Evolutionary conservation across 2,888 invertebrate species (phyloP).

Genomic region (Leptopilina myrica): DNA sequence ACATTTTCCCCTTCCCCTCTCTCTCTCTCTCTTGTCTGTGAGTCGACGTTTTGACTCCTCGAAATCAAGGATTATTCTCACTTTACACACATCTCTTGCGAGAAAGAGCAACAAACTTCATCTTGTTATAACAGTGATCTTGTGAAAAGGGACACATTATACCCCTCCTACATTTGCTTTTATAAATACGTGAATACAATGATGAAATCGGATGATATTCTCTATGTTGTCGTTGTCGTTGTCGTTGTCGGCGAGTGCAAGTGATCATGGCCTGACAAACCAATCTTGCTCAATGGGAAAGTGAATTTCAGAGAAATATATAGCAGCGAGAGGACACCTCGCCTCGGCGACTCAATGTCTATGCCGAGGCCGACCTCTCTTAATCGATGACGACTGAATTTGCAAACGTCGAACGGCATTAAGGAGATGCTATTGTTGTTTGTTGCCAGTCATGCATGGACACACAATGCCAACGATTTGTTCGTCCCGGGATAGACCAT

Average conservation of each 20-base stretch:
- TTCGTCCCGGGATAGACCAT: slow-evolving; percentile 5
- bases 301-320: slow-evolving; percentile 8
- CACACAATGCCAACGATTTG: slow-evolving; percentile 35
- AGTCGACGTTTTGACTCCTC: slow-evolving; percentile 10
- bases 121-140: slow-evolving; percentile 4
- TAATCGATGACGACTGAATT: slow-evolving; percentile 26
- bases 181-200: background rate
- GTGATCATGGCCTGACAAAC: slow-evolving; percentile 39
- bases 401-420: slow-evolving; percentile 31
- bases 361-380: background rate
- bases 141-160: slow-evolving; percentile 30
- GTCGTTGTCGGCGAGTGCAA: slow-evolving; percentile 40
- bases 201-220: background rate
- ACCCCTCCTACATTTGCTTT: slow-evolving; percentile 25
- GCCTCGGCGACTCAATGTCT: slow-evolving; percentile 21
- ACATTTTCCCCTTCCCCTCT: slow-evolving; percentile 34
- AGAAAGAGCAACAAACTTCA: slow-evolving; percentile 9
- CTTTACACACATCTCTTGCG: slow-evolving; percentile 19
- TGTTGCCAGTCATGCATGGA: slow-evolving; percentile 33
- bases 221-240: slow-evolving; percentile 32
- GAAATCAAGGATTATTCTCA: slow-evolving; percentile 31
- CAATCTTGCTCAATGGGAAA: slow-evolving; percentile 33
- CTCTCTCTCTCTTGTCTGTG: background rate
- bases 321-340: background rate
- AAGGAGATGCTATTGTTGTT: slow-evolving; percentile 31